Evolutionary conservation across 2,888 invertebrate species (phyloP), one percentile per base, ranked within the genome.

Genomic region (Netelia melanura): DNA sequence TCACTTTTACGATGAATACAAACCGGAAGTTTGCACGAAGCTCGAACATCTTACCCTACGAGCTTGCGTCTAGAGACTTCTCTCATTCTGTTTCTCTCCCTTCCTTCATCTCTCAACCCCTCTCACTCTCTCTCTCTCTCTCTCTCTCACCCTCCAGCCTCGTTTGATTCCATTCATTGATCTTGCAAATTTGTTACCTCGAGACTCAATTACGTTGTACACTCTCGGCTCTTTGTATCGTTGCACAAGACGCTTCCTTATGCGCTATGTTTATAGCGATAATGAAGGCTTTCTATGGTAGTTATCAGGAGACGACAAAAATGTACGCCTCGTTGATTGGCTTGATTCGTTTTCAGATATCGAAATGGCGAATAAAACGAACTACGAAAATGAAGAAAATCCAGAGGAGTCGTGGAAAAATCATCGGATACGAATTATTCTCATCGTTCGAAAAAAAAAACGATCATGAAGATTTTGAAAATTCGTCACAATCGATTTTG

Each of bases 111-210:
- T 38, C 6, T 38, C 38, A 21, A 6, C 38, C 6, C 38, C 38
- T 38, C 6, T 38, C 38, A 0, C 38, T 38, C 8, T 38, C 38
- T 38, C 30, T 6, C 30, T 6, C 30, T 38, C 5, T 38, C 5
- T 38, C 30, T 6, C 38, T 38, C 38, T 38, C 38, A 38, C 38
- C 38, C 38, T 38, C 5, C 81, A 70, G 65, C 67, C 87, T 88
- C 88, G 85, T 87, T 88, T 87, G 88, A 87, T 88, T 88, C 88
- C 87, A 88, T 88, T 88, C 88, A 88, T 86, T 79, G 81, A 83
- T 83, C 84, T 81, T 71, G 84, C 81, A 81, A 87, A 86, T 79
- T 85, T 85, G 82, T 70, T 86, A 80, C 70, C 84, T 77, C 65
- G 61, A 71, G 78, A 88, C 76, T 87, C 83, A 85, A 88, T 88